Base-by-base conservation (phyloP, 1,140 invertebrate species). In the Solenopsis invicta region DNA sequence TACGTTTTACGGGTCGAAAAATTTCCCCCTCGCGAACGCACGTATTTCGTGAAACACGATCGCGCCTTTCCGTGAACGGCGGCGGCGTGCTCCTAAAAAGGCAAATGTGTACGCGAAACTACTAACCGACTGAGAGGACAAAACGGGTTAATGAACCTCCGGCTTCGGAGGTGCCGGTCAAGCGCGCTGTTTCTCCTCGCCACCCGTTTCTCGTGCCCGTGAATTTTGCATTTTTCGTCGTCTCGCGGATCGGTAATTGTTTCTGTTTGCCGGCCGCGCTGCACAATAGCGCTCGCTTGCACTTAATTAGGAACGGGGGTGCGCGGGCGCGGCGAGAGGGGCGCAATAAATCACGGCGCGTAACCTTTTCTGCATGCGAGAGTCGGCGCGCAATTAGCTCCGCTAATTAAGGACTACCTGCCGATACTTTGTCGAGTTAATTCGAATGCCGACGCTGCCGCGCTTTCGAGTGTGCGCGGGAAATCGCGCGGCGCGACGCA, bases 381-480 rank as follows among this genome's bases (percentile, higher is more conserved):
- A 91, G 87, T 82, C 90, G 74, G 88, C 86, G 88, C 71, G 91
- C 92, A 93, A 94, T 94, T 93, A 93, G 92, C 91, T 90, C 87
- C 69, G 86, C 92, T 94, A 94, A 93, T 94, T 93, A 94, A 93
- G 89, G 91, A 94, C 92, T 92, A 90, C 87, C 90, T 91, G 85
- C 87, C 90, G 92, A 91, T 94, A 94, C 91, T 93, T 92, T 92
- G 92, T 93, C 90, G 92, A 91, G 91, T 93, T 92, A 92, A 93
- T 93, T 93, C 91, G 90, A 89, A 85, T 88, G 75, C 82, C 74
- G 72, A 52, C 75, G 86, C 48, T 90, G 86, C 34, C 59, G 59
- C 48, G 54, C 50, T 61, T 56, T 61, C 61, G 64, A 67, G 78
- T 69, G 64, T 62, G 52, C 72, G 72, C 69, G 76, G 75, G 74